Evolutionary conservation across 2,888 invertebrate species (phyloP).

Genomic region (Kuschelorhynchus macadamiae): DNA sequence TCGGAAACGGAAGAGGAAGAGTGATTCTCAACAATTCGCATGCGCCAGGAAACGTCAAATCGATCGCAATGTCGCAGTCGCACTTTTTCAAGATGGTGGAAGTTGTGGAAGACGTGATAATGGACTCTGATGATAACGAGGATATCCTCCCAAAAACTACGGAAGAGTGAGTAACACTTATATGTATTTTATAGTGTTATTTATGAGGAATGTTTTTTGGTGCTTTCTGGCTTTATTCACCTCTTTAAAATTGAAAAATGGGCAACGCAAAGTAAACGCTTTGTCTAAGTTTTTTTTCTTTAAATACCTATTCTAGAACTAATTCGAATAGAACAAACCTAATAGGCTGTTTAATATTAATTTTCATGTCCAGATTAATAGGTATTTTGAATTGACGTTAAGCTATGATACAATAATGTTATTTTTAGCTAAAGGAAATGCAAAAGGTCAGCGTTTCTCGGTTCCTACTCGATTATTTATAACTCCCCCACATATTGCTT

Average conservation of each 20-base stretch:
- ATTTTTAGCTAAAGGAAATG: no score
- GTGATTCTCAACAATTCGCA: no score
- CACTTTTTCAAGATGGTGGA: slow-evolving; percentile 61
- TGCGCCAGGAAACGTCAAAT: slow-evolving; percentile 35
- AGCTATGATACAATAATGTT: no score
- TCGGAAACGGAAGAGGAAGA: no score
- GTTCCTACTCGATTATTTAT: no score
- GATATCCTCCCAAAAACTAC: slow-evolving; percentile 65
- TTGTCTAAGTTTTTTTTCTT: background rate
- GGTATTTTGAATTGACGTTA: no score
- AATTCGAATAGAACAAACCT: background rate
- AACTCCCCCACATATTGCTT: background rate
- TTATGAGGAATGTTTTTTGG: background rate
- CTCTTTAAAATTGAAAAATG: background rate
- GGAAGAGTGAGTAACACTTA: slow-evolving; percentile 65
- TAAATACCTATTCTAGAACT: background rate
- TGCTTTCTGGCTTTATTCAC: background rate
- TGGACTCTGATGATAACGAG: slow-evolving; percentile 64
- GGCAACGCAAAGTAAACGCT: background rate
- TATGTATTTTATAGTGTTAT: slow-evolving; percentile 15
- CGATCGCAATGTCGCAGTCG: background rate
- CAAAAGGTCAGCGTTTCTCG: no score
- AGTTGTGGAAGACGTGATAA: slow-evolving; percentile 61
- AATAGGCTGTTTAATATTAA: background rate
- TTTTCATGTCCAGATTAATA: no score